Percentiles rank a stretch among this genome's conserved stretches.
Evolutionary conservation across 64 coral and sea anemone species (phyloP).

Genomic region (Montipora cactus): DNA sequence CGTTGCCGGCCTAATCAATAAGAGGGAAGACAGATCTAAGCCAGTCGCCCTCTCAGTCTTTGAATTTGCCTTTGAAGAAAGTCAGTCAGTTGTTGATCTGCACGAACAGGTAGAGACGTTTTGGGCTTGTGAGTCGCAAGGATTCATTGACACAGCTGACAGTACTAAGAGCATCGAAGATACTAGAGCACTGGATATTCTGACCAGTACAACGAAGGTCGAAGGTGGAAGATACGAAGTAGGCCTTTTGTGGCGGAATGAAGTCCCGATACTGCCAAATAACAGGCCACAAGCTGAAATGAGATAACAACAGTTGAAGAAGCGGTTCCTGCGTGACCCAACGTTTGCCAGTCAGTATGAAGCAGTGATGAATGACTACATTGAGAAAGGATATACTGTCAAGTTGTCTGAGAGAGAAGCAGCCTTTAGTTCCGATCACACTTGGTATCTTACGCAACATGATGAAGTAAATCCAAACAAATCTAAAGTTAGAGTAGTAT

Average conservation of each 20-base stretch:
- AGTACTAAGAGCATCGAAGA: slow-evolving; percentile 42
- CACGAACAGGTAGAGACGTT: slow-evolving; percentile 57
- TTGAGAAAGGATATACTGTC: too few species aligned
- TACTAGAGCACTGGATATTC: slow-evolving; percentile 41
- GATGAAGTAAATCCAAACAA: slow-evolving; percentile 8
- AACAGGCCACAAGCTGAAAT: slow-evolving; percentile 57
- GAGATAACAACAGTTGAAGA: slow-evolving; percentile 51
- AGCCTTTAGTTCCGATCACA: too few species aligned
- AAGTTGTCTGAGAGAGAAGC: too few species aligned
- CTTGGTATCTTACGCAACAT: not conserved
- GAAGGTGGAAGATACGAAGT: slow-evolving; percentile 38
- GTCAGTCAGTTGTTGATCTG: not conserved
- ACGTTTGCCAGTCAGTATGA: slow-evolving; percentile 41
- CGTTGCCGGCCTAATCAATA: slow-evolving; percentile 37
- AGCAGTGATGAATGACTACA: slow-evolving; percentile 50
- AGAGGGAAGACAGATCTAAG: not conserved
- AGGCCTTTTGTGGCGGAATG: too few species aligned
- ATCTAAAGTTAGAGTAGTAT: slow-evolving; percentile 12
- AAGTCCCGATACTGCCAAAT: slow-evolving; percentile 30
- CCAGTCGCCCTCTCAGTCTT: slow-evolving; percentile 11
- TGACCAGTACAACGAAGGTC: slow-evolving; percentile 22
- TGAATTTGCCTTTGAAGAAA: slow-evolving; percentile 33
- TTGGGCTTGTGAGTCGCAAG: slow-evolving; percentile 56
- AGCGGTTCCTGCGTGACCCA: slow-evolving; percentile 18
- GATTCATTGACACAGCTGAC: slow-evolving; percentile 26